Percentiles rank a stretch among this genome's conserved stretches.
These are phyloP conservation scores for Chanos chanos DNA, from an alignment of 2,797 vertebrate genomes.

Conservation along the genomic window DNA sequence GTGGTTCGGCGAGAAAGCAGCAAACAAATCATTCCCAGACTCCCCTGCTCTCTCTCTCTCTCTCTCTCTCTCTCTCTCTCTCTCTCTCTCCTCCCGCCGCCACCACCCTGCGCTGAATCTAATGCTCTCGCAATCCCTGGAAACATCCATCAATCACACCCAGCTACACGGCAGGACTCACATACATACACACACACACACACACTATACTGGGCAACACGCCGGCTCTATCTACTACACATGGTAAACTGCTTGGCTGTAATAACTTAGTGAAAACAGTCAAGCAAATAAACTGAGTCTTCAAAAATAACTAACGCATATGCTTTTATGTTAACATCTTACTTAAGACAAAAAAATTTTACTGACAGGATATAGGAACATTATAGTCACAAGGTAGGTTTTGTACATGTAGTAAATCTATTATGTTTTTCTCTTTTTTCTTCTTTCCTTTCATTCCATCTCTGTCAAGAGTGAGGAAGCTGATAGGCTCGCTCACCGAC, in stretches of 20 bases:
- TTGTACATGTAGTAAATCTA: no score
- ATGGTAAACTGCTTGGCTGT: no score
- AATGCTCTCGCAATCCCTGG: background rate
- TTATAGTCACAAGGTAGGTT: no score
- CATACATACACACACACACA: background rate
- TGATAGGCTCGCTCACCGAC: constrained; percentile 24
- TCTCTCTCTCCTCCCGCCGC: constrained; percentile 16
- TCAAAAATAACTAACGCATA: no score
- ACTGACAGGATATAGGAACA: no score
- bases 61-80: constrained; percentile 5
- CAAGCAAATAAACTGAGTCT: no score
- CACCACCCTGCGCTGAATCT: constrained; percentile 17
- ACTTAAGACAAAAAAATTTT: no score
- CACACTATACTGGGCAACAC: no score
- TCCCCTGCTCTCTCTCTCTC: constrained; percentile 34
- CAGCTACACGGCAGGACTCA: background rate
- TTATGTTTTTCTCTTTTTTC: constrained; percentile 6
- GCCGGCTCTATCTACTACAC: no score
- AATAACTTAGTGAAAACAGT: no score
- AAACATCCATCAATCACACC: background rate
- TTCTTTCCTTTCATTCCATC: constrained; percentile 11
- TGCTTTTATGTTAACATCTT: no score
- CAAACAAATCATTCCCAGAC: constrained; percentile 42
- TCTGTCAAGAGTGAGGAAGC: constrained; percentile 26
- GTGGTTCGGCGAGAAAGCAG: constrained; percentile 18